phyloP scores from a whole-genome alignment of 2,888 invertebrate genomes.

The Tipula vernalis region DNA sequence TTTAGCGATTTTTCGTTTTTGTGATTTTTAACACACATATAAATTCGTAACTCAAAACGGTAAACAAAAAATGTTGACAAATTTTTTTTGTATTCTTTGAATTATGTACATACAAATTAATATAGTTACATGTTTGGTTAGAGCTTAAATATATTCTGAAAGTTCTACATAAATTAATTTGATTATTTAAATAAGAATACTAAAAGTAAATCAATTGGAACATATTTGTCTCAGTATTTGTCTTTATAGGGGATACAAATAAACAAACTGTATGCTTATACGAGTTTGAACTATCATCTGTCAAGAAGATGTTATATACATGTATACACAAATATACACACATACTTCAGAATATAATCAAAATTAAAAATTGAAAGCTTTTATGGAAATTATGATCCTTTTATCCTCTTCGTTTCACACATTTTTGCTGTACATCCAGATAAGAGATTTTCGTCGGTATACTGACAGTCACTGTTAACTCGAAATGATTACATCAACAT shows the following conservation, averaged over 20 bases:
- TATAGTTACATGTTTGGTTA: not conserved
- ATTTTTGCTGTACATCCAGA: not conserved
- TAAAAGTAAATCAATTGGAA: not conserved
- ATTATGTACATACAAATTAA: not conserved
- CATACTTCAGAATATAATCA: not conserved
- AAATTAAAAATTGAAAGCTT: slow-evolving; percentile 4
- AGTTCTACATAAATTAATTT: not conserved
- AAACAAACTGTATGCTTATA: not conserved
- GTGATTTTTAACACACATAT: not conserved
- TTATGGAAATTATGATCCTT: not conserved
- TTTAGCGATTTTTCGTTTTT: not conserved
- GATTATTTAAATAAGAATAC: not conserved
- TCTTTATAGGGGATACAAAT: not conserved
- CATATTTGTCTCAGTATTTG: not conserved
- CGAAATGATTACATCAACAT: not conserved
- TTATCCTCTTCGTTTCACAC: not conserved
- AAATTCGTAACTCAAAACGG: not conserved
- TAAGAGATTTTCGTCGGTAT: not conserved
- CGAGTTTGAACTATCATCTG: not conserved
- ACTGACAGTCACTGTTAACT: not conserved
- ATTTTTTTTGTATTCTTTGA: not conserved
- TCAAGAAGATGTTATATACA: not conserved
- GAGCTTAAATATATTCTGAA: not conserved
- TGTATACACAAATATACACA: not conserved
- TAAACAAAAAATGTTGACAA: not conserved